These are phyloP conservation scores for Meteorus cinctellus DNA, from an alignment of 2,888 invertebrate genomes.

Conservation along the genomic window DNA sequence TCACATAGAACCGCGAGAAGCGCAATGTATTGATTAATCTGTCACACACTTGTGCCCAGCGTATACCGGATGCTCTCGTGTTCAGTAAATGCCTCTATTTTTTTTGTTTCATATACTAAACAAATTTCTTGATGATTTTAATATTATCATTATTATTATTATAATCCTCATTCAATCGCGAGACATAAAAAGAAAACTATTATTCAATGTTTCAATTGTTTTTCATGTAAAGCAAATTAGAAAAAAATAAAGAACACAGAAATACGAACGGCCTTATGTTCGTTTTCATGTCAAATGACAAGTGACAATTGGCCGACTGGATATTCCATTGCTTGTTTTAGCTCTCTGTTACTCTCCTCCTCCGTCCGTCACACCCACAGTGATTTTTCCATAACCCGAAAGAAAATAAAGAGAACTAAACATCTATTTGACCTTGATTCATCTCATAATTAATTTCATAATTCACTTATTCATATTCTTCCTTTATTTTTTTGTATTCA, in stretches of 20 bases:
- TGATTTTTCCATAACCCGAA: neutral
- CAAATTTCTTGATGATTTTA: neutral
- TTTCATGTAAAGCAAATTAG: too few relatives aligned
- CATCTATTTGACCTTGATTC: neutral
- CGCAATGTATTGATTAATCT: conserved; percentile 72
- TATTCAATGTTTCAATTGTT: neutral
- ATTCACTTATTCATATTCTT: neutral
- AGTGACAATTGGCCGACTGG: conserved; percentile 21
- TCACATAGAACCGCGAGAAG: conserved; percentile 61
- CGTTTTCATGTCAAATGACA: conserved; percentile 13
- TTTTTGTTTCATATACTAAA: neutral
- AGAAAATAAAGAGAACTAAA: neutral
- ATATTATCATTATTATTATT: too few relatives aligned
- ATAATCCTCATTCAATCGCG: too few relatives aligned
- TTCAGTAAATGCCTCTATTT: neutral
- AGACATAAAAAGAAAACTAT: too few relatives aligned
- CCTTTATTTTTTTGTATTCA: neutral
- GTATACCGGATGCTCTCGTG: conserved; percentile 35
- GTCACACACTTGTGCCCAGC: conserved; percentile 60
- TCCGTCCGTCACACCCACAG: neutral
- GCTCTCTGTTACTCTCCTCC: conserved; percentile 26
- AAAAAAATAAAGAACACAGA: neutral
- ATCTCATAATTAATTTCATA: conserved; percentile 12
- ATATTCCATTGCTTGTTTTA: neutral
- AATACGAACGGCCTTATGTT: neutral